Conservation (phyloP, 2,888 invertebrate genomes). For the Drosophila parthenogenetica region DNA sequence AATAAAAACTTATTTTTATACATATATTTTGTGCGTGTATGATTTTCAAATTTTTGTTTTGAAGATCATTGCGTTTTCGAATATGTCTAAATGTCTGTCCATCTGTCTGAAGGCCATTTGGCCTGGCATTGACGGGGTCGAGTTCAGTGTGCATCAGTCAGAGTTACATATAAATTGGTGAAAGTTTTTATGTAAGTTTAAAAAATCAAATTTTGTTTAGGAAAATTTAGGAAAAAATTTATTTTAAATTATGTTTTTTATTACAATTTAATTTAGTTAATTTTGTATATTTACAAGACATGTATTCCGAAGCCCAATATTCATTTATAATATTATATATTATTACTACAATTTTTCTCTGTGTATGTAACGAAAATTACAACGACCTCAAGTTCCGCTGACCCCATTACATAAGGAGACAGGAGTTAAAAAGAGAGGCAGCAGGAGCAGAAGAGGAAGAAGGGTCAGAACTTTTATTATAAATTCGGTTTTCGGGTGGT, state of each 20-base stretch:
- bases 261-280: too few species aligned
- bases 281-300: too few species aligned
- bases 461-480: slow-evolving; percentile 20
- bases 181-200: neutral
- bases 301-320: too few species aligned
- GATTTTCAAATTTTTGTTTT: slow-evolving; percentile 22
- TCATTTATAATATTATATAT: too few species aligned
- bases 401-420: slow-evolving; percentile 45
- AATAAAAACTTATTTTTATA: slow-evolving; percentile 24
- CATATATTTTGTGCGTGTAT: slow-evolving; percentile 21
- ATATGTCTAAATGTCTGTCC: slow-evolving; percentile 4
- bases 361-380: neutral
- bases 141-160: slow-evolving; percentile 71
- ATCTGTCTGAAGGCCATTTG: slow-evolving; percentile 64
- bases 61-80: slow-evolving; percentile 64
- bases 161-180: slow-evolving; percentile 20
- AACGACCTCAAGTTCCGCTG: slow-evolving; percentile 15
- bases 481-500: slow-evolving; percentile 14
- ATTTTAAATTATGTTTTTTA: too few species aligned
- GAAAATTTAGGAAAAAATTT: neutral
- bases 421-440: neutral
- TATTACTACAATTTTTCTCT: too few species aligned
- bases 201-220: neutral
- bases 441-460: too few species aligned
- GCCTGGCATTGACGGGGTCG: slow-evolving; percentile 72